phyloP scores from a whole-genome alignment of 1,140 invertebrate species.

The Leptinotarsa texana region DNA sequence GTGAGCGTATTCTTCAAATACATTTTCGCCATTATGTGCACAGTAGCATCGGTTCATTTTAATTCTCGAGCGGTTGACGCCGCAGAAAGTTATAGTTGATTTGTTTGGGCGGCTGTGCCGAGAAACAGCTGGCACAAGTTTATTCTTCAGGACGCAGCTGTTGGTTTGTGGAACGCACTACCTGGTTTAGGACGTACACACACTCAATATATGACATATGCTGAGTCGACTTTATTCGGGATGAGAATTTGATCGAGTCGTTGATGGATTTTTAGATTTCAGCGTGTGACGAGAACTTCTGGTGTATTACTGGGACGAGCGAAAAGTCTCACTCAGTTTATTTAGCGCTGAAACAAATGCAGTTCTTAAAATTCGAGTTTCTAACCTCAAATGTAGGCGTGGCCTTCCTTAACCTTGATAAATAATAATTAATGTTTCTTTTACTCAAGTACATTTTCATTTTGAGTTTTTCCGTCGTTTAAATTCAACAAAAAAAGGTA shows the following conservation, averaged over 20 bases:
- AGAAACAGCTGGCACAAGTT: constrained; percentile 53
- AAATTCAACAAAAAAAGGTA: too few relatives aligned
- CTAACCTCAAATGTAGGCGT: too few relatives aligned
- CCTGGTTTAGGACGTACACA: constrained; percentile 38
- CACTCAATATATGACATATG: constrained; percentile 27
- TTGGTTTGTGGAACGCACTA: constrained; percentile 46
- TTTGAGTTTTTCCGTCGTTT: too few relatives aligned
- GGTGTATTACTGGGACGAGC: too few relatives aligned
- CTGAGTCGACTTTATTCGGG: constrained; percentile 8
- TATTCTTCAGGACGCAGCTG: constrained; percentile 53
- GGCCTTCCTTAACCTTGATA: too few relatives aligned
- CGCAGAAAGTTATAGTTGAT: constrained; percentile 20
- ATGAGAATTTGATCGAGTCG: background rate
- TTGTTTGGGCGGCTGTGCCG: constrained; percentile 39
- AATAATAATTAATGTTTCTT: too few relatives aligned
- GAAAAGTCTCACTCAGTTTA: too few relatives aligned
- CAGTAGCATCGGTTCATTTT: constrained; percentile 14
- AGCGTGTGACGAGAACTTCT: too few relatives aligned
- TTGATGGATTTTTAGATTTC: background rate
- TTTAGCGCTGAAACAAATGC: too few relatives aligned
- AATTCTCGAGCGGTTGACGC: constrained; percentile 3
- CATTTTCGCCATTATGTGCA: constrained; percentile 48
- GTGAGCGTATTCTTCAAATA: constrained; percentile 44
- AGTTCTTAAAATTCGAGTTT: too few relatives aligned
- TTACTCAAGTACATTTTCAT: too few relatives aligned